Evolutionary conservation across 1,140 invertebrate genomes (phyloP), one percentile per base, ranked within the genome.

Genomic region (Drosophila repleta): DNA sequence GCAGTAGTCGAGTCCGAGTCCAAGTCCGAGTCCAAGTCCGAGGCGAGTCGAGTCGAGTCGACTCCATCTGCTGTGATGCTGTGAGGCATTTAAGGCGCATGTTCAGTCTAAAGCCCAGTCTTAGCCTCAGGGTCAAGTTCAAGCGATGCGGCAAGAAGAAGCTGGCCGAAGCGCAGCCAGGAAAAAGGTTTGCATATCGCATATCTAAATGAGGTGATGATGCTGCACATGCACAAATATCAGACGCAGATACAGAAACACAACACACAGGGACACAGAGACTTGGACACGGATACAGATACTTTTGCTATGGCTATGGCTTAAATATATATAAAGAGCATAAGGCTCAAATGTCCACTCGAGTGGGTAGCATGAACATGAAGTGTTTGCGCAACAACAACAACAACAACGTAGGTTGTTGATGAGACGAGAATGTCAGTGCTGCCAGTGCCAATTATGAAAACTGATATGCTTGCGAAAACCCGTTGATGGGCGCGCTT

Each of bases 201-300:
- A 85, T 85, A 85, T 85, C 82, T 85, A 85, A 85, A 85, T 85
- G 82, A 85, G 82, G 82, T 85, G 82, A 85, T 85, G 82, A 85
- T 85, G 82, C 82, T 85, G 82, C 82, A 85, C 82, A 85, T 66
- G 69, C 63, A 45, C 39, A 64, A 67, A 55, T 85, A 85, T 85
- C 82, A 76, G 11, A 63, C 32, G 39, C 39, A 41, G 39, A 41
- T 17, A 55, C 24, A 67, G 17, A 60, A 17, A 65, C 17, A 74
- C 74, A 75, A 37, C 18, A 55, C 24, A 11, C 15, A 46, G 32
- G 39, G 32, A 49, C n/a, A 46, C 26, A 52, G 4, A n/a, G 45
- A 17, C 49, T 17, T 64, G 69, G 61, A 60, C 60, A 64, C 46
- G 68, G 62, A 78, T 62, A 41, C 48, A 63, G 39, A 71, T 10